phyloP scores from a whole-genome alignment of 2,113 vertebrate genomes.

The Pteropus alecto region DNA sequence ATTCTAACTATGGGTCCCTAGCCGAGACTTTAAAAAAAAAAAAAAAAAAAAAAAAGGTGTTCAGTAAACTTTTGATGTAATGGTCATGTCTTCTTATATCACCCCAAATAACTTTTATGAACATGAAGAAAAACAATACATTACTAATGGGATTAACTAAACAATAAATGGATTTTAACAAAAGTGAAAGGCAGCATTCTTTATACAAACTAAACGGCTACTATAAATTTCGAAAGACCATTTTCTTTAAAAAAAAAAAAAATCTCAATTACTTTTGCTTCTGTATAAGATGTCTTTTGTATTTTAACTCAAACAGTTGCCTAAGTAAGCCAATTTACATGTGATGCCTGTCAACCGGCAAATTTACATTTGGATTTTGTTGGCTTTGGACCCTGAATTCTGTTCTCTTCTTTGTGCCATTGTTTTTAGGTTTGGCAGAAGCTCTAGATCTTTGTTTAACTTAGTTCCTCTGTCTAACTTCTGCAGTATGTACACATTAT shows the following conservation, averaged over 20 bases:
- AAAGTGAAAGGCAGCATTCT: conserved; percentile 53
- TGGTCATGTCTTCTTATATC: conserved; percentile 12
- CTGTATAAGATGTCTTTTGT: conserved; percentile 73
- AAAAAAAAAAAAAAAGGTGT: neutral
- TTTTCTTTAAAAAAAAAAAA: conserved; percentile 51
- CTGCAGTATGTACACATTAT: conserved; percentile 48
- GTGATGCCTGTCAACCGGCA: conserved; percentile 72
- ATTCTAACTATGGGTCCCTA: neutral
- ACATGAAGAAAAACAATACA: conserved; percentile 50
- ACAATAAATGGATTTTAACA: conserved; percentile 61
- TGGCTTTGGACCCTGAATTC: conserved; percentile 74
- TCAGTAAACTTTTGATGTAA: conserved; percentile 37
- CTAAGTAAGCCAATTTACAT: conserved; percentile 83
- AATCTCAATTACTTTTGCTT: conserved; percentile 69
- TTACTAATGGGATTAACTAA: conserved; percentile 54
- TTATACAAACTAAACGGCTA: conserved; percentile 58
- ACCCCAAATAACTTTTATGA: conserved; percentile 59
- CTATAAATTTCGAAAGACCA: conserved; percentile 48
- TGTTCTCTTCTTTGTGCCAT: conserved; percentile 73
- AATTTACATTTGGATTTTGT: conserved; percentile 81
- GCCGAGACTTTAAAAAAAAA: neutral
- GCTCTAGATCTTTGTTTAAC: conserved; percentile 72
- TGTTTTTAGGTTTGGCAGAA: conserved; percentile 79
- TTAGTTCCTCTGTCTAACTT: conserved; percentile 72
- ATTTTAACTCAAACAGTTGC: conserved; percentile 74